Evolutionary conservation across 2,113 vertebrate genomes (phyloP).

Genomic region (Equus przewalskii): DNA sequence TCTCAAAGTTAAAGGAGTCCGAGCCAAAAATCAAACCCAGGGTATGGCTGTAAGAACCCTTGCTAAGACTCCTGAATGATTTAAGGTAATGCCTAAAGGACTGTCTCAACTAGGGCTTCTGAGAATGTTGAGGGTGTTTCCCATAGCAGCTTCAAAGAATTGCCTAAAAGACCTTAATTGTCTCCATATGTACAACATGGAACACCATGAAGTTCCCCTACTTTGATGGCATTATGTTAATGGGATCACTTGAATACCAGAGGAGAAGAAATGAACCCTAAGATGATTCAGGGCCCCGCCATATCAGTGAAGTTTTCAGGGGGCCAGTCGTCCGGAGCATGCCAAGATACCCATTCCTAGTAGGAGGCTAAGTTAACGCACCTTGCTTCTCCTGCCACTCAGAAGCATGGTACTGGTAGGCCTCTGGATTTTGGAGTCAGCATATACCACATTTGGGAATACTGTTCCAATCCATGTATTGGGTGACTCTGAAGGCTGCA

Average conservation of each 20-base stretch:
- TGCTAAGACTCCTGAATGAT: neutral
- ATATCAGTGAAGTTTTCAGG: neutral
- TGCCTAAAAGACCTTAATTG: neutral
- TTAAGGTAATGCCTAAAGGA: neutral
- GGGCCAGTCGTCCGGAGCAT: neutral
- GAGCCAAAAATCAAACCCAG: neutral
- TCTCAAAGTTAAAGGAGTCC: slow-evolving; percentile 5
- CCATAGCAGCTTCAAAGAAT: neutral
- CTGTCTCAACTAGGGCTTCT: neutral
- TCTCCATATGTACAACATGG: neutral
- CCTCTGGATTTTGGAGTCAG: neutral
- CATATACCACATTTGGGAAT: neutral
- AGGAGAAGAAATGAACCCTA: neutral
- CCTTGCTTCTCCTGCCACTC: neutral
- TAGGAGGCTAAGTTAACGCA: neutral
- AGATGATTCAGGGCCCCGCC: neutral
- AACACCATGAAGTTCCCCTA: neutral
- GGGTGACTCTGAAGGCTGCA: neutral
- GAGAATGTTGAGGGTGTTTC: neutral
- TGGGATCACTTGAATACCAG: neutral
- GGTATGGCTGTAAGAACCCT: neutral
- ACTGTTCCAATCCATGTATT: neutral
- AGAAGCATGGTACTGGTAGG: neutral
- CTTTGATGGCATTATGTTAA: neutral
- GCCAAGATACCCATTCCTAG: neutral